Percentiles rank a stretch among this genome's conserved stretches.
phyloP scores from a whole-genome alignment of 2,797 vertebrate species.

The Pantherophis alleghaniensis region DNA sequence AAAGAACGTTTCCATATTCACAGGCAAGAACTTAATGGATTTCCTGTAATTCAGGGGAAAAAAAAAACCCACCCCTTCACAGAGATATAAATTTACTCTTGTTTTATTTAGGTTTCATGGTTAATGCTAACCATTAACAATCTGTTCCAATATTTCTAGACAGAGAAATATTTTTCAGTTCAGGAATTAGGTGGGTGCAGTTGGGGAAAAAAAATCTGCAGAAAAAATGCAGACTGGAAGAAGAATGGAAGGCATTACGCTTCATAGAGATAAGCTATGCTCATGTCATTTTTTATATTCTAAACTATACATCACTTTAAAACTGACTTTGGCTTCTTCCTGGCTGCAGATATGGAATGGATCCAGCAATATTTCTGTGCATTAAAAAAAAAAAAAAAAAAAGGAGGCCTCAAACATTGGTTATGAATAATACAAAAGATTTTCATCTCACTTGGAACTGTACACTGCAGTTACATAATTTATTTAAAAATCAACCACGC shows the following conservation, averaged over 20 bases:
- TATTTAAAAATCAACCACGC: background rate
- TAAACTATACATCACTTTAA: background rate
- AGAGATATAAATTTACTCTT: background rate
- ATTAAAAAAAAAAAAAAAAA: background rate
- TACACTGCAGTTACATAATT: background rate
- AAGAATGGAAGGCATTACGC: background rate
- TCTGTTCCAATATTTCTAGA: fast-evolving
- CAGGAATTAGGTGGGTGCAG: background rate
- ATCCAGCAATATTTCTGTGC: background rate
- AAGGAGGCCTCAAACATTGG: background rate
- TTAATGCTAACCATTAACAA: slow-evolving; percentile 2
- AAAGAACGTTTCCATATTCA: slow-evolving; percentile 27
- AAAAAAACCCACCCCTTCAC: background rate
- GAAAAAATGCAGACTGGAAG: background rate
- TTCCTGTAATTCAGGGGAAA: background rate
- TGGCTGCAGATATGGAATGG: background rate
- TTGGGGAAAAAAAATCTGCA: background rate
- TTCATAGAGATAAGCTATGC: background rate
- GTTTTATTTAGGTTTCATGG: background rate
- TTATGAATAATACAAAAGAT: background rate
- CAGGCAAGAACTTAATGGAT: background rate
- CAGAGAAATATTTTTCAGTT: background rate
- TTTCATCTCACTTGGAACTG: background rate
- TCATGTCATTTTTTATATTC: background rate
- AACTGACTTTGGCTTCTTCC: background rate